Conservation (phyloP, 2,797 vertebrate genomes). For the Enteromius afrohamiltoni region DNA sequence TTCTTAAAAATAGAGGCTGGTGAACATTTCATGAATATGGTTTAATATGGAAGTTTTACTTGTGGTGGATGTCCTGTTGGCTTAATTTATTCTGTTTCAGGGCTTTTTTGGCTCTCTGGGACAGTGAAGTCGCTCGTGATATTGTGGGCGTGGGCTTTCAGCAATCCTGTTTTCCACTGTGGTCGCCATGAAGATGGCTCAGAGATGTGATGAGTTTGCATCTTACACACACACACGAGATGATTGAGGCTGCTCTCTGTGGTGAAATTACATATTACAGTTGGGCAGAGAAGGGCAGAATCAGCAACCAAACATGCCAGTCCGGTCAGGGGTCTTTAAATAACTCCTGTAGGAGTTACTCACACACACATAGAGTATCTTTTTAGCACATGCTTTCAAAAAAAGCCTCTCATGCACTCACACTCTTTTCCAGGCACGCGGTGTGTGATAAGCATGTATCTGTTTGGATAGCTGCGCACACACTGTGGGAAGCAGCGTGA, state of each 20-base stretch:
- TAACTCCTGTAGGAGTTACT: slow-evolving; percentile 59
- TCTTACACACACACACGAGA: slow-evolving; percentile 51
- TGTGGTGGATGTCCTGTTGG: background rate
- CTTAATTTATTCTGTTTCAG: slow-evolving; percentile 16
- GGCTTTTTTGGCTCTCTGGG: slow-evolving; percentile 57
- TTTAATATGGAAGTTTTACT: background rate
- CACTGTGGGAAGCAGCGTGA: slow-evolving; percentile 39
- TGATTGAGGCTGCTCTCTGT: slow-evolving; percentile 54
- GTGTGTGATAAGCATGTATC: slow-evolving; percentile 61
- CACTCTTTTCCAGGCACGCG: slow-evolving; percentile 46
- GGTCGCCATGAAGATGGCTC: slow-evolving; percentile 67
- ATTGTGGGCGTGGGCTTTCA: slow-evolving; percentile 67
- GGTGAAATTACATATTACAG: slow-evolving; percentile 64
- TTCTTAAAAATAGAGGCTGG: background rate
- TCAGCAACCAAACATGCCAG: slow-evolving; percentile 61
- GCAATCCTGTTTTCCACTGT: slow-evolving; percentile 68
- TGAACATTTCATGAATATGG: background rate
- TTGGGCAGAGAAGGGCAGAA: slow-evolving; percentile 57
- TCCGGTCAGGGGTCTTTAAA: slow-evolving; percentile 70
- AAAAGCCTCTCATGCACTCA: slow-evolving; percentile 30
- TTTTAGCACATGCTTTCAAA: slow-evolving; percentile 35
- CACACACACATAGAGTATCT: slow-evolving; percentile 37
- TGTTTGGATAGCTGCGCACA: slow-evolving; percentile 57
- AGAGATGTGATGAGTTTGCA: slow-evolving; percentile 59
- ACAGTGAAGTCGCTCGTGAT: slow-evolving; percentile 63